Percentiles rank a stretch among this genome's conserved stretches.
These are phyloP conservation scores for Phrynocephalus versicolor DNA, from an alignment of 2,113 vertebrate species.

Conservation along the genomic window DNA sequence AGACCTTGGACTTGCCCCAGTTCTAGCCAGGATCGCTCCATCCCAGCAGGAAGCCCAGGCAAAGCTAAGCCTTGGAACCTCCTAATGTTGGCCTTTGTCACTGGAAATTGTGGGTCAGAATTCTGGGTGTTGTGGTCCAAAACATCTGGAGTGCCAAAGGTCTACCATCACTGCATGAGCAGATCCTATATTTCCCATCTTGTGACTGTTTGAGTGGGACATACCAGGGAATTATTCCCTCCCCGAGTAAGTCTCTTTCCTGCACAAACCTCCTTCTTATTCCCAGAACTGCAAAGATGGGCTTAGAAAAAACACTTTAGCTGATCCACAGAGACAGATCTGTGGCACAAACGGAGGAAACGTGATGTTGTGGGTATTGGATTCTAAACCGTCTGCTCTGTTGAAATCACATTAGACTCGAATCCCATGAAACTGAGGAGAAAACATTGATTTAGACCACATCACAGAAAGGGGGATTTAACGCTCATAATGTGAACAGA, in stretches of 20 bases:
- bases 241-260: not conserved
- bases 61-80: too few species aligned
- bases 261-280: not conserved
- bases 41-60: too few species aligned
- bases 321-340: not conserved
- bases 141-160: too few species aligned
- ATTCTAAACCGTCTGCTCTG: rapidly evolving
- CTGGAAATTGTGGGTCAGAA: too few species aligned
- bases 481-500: slow-evolving; percentile 30
- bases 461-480: slow-evolving; percentile 35
- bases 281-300: not conserved
- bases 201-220: too few species aligned
- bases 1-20: too few species aligned
- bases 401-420: rapidly evolving
- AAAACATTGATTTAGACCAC: slow-evolving; percentile 6
- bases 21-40: too few species aligned
- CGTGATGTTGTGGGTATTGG: rapidly evolving
- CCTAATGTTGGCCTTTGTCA: too few species aligned
- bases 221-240: too few species aligned
- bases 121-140: too few species aligned
- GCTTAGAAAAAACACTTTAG: not conserved
- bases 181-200: too few species aligned
- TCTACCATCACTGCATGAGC: too few species aligned
- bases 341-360: not conserved
- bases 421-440: rapidly evolving